Evolutionary conservation across 53 echinoderm and acorn worm species (phyloP), one percentile per base, ranked within the genome.

Genomic region (Stichopus horrens): DNA sequence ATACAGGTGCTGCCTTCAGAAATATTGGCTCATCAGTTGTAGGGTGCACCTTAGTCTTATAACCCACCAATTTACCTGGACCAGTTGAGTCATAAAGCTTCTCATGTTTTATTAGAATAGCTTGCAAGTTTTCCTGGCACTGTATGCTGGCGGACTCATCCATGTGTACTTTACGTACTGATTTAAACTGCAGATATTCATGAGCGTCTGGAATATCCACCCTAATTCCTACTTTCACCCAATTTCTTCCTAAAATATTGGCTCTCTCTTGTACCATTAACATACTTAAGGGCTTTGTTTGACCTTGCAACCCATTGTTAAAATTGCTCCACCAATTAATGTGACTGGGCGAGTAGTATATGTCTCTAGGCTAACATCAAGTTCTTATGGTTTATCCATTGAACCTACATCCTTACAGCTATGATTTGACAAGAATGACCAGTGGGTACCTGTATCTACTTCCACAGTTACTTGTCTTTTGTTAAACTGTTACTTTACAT

Each of bases 181-280:
- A 9, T 52, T 93, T 91, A 6, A 84, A 52, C 55, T 74, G 86
- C 54, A 93, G 83, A 6, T 20, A 66, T 18, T 78, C 73, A 18
- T 74, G 37, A 52, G 65, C 20, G 19, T 57, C 20, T 23, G 21
- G 52, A 52, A 53, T 8, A 52, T 16, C 37, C 10, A 73, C 0
- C 0, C 18, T 56, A 52, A 89, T 80, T 21, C 65, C 78, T 66
- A 79, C 79, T 18, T 74, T 56, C 13, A 94, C 63, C 90, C 94
- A 94, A 11, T 94, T 86, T 86, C 92, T 77, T 22, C 92, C 94
- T 1, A 94, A n/a, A 14, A 94, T 71, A 56, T 58, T 83, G 52
- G 51, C 76, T 23, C 93, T 91, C 73, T 88, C 82, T 54, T 89
- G n/a, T 0, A 93, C 90, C 8, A 93, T 88, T 2, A 91, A 10